Evolutionary conservation across 2,113 vertebrate species (phyloP), one percentile per base, ranked within the genome.

Genomic region (Chaetura pelagica): DNA sequence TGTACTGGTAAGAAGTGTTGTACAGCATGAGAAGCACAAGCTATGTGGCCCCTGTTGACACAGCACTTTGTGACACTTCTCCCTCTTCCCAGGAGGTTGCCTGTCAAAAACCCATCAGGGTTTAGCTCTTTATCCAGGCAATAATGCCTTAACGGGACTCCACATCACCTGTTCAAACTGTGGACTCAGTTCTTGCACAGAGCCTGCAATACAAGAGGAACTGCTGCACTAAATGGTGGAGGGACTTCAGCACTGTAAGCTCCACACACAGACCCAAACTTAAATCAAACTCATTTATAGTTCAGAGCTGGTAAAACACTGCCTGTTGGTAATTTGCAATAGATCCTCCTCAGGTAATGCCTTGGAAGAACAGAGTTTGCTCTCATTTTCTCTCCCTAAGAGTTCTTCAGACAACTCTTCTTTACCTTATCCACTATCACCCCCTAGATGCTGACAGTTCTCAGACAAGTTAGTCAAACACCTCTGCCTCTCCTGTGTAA

Each of bases 401-500:
- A 6, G 42, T 71, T 94, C 80, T 86, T 92, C 80, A 92, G 64
- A 57, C 80, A 77, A 93, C 34, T 90, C 83, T 30, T 55, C 73
- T 68, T 95, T 96, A 94, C 91, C 93, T 96, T 96, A 94, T 96
- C 95, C 91, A 92, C 96, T 95, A 89, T 94, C 94, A 93, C 95
- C 96, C 95, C 86, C 96, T 96, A 93, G 96, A 84, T 95, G 92
- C 85, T 93, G 92, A 90, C 12, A 30, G 55, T 27, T 96, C 81
- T 79, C 51, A 83, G 82, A 69, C 89, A 93, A 88, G 72, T 11
- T 26, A 59, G 67, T 77, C 87, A 88, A 71, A 88, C 2, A 35
- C 13, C 8, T 78, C 87, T 85, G 84, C 92, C 85, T 90, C 73
- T 34, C 84, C 48, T 51, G 34, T 5, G 32, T 26, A 21, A 22